phyloP scores from a whole-genome alignment of 2,797 vertebrate genomes.

The Acanthurus lineatus region DNA sequence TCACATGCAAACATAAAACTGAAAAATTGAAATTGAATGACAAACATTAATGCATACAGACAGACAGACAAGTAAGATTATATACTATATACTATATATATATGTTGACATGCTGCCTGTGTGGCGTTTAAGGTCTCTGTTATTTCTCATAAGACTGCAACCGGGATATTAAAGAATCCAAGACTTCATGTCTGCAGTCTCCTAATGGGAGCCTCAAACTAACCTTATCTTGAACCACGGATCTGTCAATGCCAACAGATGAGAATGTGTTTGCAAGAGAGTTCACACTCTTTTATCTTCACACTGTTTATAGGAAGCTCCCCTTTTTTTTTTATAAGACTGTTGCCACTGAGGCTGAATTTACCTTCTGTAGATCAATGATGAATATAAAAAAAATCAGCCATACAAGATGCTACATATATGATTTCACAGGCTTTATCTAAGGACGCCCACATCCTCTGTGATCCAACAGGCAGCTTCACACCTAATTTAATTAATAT shows the following conservation, averaged over 20 bases:
- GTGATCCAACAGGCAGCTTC: constrained; percentile 4
- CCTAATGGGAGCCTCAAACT: constrained; percentile 66
- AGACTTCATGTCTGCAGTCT: constrained; percentile 16
- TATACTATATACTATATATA: too few relatives aligned
- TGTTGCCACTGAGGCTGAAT: constrained; percentile 5
- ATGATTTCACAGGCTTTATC: constrained; percentile 17
- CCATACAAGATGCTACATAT: not conserved
- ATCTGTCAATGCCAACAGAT: constrained; percentile 64
- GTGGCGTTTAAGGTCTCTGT: constrained; percentile 20
- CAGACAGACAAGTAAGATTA: too few relatives aligned
- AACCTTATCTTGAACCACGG: constrained; percentile 47
- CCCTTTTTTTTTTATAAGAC: not conserved
- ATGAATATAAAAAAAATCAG: constrained; percentile 19
- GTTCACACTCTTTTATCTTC: constrained; percentile 16
- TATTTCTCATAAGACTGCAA: constrained; percentile 25
- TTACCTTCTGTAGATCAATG: not conserved
- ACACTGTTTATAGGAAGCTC: constrained; percentile 8
- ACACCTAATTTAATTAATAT: not conserved
- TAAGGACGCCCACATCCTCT: not conserved
- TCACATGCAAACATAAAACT: too few relatives aligned
- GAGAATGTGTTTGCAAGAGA: constrained; percentile 46
- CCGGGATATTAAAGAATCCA: constrained; percentile 60
- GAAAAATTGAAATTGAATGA: too few relatives aligned
- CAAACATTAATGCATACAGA: too few relatives aligned
- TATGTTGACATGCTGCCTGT: not conserved